These are phyloP conservation scores for Betta splendens DNA, from an alignment of 2,797 vertebrate genomes.

Conservation along the genomic window DNA sequence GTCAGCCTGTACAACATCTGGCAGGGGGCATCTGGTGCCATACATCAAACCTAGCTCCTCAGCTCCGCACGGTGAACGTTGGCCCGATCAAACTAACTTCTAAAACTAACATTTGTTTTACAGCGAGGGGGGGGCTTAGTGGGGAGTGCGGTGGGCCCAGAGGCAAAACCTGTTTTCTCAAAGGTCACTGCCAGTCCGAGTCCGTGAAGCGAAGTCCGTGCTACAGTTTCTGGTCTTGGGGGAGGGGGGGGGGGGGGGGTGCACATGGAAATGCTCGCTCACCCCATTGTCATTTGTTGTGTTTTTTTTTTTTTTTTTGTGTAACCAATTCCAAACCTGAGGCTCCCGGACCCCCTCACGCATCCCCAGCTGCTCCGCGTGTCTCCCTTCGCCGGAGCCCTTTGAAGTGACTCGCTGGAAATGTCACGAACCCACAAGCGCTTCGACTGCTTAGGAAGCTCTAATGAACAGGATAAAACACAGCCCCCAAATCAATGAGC, in stretches of 20 bases:
- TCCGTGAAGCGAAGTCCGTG: conserved; percentile 22
- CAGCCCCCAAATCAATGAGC: conserved; percentile 64
- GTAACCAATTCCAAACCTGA: conserved; percentile 27
- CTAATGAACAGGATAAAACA: conserved; percentile 76
- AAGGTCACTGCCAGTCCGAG: conserved; percentile 57
- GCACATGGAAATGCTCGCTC: conserved; percentile 36
- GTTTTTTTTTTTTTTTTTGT: conserved; percentile 8
- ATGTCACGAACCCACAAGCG: conserved; percentile 72
- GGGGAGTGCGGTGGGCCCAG: conserved; percentile 21
- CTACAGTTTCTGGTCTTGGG: conserved; percentile 17
- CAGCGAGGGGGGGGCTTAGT: conserved; percentile 19
- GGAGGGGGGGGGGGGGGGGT: conserved; percentile 9
- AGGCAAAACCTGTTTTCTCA: conserved; percentile 52
- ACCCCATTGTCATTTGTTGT: conserved; percentile 36
- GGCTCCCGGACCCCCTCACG: conserved; percentile 26
- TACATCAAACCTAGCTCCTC: conserved; percentile 79
- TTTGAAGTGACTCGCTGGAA: conserved; percentile 73
- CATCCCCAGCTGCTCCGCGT: conserved; percentile 57
- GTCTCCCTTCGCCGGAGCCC: conserved; percentile 39
- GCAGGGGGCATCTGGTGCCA: conserved; percentile 82
- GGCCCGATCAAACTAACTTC: conserved; percentile 74
- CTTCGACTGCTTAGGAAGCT: conserved; percentile 62
- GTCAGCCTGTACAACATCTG: conserved; percentile 81
- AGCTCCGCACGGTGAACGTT: conserved; percentile 61
- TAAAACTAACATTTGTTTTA: conserved; percentile 81